Evolutionary conservation across 1,140 invertebrate species (phyloP), one percentile per base, ranked within the genome.

Genomic region (Bombus terrestris): DNA sequence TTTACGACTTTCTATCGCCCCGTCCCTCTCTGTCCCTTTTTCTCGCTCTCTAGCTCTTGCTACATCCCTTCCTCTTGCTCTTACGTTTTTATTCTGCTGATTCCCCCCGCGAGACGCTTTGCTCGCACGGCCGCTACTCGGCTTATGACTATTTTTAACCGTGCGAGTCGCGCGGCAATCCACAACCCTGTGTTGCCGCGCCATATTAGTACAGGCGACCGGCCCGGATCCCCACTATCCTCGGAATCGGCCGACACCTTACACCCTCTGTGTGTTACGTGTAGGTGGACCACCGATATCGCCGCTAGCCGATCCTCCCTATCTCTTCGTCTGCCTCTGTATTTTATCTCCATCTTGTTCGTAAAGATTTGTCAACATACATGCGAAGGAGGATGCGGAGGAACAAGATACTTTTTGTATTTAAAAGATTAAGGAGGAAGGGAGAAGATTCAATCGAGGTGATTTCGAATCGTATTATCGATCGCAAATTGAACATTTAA

Each of bases 61-160:
- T 62, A 39, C 15, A 13, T 43, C 78, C 41, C 64, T 39, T 66
- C 57, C 74, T 69, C 25, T 57, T 35, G 10, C 43, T 76, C 85
- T 80, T 47, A 75, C 81, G 74, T 77, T 86, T 86, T 88, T 80
- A 80, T 87, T 76, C 79, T 81, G 68, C 81, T 53, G 66, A 74
- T 74, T 85, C 75, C 73, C 25, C 74, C 77, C 81, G 76, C 89
- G 39, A 28, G 66, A 89, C 85, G 88, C 92, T 90, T 93, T 91
- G 86, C 92, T 93, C 85, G 87, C 89, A 87, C 89, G 87, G 89
- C 83, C 32, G 25, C 88, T 88, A 91, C 91, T 91, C 86, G 89
- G 93, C 94, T 95, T 94, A 94, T 93, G 90, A 95, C 94, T 95
- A 95, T 95, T 95, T 95, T 95, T 95, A 95, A 94, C 93, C 92